A percentile compares a stretch with the other conserved stretches of the same genome.
Conservation (phyloP, 2,113 vertebrate genomes). For the Xiphorhynchus elegans region DNA sequence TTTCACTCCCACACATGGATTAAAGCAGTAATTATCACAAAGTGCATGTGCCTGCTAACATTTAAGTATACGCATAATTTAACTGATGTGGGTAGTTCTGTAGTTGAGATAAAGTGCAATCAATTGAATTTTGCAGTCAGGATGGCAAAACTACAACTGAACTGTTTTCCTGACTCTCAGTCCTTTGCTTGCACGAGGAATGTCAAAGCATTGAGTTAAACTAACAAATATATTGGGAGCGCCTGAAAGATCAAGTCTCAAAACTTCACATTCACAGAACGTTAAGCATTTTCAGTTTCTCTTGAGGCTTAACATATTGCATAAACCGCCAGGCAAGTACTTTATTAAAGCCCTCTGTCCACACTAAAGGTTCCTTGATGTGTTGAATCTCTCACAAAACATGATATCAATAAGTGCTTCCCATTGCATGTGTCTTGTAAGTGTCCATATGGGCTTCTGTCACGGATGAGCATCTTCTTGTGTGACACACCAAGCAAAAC, state of each 20-base stretch:
- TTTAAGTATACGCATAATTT: not conserved
- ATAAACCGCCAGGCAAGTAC: not conserved
- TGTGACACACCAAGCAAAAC: not conserved
- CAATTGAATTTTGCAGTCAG: not conserved
- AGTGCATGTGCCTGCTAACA: not conserved
- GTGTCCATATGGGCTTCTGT: fast-evolving
- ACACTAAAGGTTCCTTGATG: not conserved
- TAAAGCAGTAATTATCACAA: not conserved
- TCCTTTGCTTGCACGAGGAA: not conserved
- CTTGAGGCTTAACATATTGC: not conserved
- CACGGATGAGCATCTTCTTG: fast-evolving
- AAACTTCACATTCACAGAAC: not conserved
- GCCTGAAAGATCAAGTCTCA: not conserved
- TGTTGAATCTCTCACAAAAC: not conserved
- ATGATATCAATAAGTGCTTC: not conserved
- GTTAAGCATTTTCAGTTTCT: not conserved
- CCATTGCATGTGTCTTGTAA: fast-evolving
- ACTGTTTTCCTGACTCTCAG: not conserved
- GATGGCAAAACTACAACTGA: not conserved
- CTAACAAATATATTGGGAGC: not conserved
- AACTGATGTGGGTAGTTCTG: not conserved
- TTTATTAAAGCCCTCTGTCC: not conserved
- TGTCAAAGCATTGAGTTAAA: not conserved
- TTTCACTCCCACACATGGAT: not conserved
- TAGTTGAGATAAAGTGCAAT: not conserved